Percentiles rank a stretch among this genome's conserved stretches.
Conservation (phyloP, 2,113 vertebrate species). For the Tichodroma muraria region DNA sequence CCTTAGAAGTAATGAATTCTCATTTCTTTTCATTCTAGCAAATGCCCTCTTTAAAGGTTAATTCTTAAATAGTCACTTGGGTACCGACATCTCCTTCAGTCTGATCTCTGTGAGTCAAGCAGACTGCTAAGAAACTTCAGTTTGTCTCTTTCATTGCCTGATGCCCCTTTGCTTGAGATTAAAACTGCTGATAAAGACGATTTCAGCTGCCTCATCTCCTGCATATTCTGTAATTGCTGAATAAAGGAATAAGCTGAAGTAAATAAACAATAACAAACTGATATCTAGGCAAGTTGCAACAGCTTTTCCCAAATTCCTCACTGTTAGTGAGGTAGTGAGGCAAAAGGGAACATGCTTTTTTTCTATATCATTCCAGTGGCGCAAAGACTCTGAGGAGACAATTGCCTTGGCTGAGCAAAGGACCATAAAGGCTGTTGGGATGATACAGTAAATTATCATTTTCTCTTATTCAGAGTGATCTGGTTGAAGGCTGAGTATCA, state of each 20-base stretch:
- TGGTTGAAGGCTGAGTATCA: constrained; percentile 2
- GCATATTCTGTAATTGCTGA: neutral
- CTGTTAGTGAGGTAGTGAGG: neutral
- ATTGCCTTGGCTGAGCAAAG: neutral
- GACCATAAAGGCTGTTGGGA: neutral
- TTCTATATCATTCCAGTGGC: neutral
- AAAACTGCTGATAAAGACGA: neutral
- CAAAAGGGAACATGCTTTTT: neutral
- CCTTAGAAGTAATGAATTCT: constrained; percentile 7
- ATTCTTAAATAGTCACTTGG: constrained; percentile 31
- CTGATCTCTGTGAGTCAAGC: neutral
- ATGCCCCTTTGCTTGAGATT: neutral
- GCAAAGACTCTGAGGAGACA: neutral
- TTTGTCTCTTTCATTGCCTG: neutral
- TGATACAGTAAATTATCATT: neutral
- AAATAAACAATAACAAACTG: neutral
- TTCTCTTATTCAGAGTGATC: neutral
- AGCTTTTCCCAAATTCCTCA: neutral
- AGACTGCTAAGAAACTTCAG: neutral
- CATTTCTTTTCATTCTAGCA: constrained; percentile 27
- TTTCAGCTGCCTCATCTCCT: neutral
- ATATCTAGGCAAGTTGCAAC: neutral
- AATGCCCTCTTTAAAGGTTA: constrained; percentile 50
- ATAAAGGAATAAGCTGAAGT: neutral
- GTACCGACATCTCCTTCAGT: constrained; percentile 2